Conservation (phyloP, 2,113 vertebrate genomes). For the Acinonyx jubatus region DNA sequence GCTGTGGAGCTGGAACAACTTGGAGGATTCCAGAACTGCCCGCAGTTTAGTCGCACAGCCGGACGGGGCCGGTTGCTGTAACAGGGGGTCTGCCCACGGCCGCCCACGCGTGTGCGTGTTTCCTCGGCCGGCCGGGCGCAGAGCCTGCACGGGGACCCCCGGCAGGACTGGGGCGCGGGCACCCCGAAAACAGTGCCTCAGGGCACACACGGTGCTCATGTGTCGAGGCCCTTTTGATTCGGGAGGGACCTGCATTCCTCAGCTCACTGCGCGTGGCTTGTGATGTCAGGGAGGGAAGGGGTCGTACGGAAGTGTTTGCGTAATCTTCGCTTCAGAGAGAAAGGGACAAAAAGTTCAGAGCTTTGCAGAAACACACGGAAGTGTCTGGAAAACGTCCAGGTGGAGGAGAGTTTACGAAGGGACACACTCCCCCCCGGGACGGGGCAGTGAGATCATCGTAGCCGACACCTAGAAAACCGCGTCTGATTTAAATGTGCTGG, state of each 20-base stretch:
- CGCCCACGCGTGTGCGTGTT: fast-evolving
- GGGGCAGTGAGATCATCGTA: fast-evolving
- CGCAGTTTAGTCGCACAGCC: fast-evolving
- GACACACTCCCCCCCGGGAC: fast-evolving
- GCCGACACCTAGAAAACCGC: neutral
- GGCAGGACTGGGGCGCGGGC: neutral
- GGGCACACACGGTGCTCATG: fast-evolving
- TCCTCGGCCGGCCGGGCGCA: fast-evolving
- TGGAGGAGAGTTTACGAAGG: neutral
- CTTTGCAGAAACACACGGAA: fast-evolving
- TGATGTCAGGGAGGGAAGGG: no score
- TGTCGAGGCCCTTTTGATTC: no score
- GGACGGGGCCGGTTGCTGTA: neutral
- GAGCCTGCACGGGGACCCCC: neutral
- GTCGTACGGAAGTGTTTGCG: fast-evolving
- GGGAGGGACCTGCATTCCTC: neutral
- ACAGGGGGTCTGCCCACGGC: no score
- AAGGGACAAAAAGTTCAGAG: no score
- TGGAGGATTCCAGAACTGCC: neutral
- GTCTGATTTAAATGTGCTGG: fast-evolving
- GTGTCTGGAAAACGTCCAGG: fast-evolving
- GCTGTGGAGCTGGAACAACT: no score
- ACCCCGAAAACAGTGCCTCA: fast-evolving
- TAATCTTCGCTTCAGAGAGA: neutral
- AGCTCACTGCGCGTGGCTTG: fast-evolving